Conservation (phyloP, 2,113 vertebrate genomes). For the Condylura cristata region DNA sequence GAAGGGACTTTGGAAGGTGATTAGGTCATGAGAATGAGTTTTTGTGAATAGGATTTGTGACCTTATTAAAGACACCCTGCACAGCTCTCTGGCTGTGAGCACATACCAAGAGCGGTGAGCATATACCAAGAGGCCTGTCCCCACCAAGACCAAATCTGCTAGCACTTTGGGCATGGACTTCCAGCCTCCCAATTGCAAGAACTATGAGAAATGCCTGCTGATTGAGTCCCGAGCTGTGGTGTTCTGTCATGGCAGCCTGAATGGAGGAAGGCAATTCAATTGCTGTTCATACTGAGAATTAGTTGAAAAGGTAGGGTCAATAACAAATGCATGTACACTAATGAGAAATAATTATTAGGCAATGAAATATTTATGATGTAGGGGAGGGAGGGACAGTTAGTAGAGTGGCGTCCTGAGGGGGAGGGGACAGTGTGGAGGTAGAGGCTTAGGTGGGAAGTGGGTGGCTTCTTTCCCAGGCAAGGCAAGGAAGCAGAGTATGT, state of each 20-base stretch:
- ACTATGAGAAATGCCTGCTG: not conserved
- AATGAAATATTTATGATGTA: not conserved
- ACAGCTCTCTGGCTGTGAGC: not conserved
- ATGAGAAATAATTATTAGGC: not conserved
- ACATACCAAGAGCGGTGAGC: not conserved
- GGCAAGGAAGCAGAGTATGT: not conserved
- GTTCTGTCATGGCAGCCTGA: not conserved
- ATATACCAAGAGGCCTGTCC: too few relatives aligned
- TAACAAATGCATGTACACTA: not conserved
- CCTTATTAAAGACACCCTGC: not conserved
- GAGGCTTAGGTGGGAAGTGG: not conserved
- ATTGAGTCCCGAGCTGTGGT: not conserved
- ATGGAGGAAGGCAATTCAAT: not conserved
- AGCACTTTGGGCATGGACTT: not conserved
- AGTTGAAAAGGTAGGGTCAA: not conserved
- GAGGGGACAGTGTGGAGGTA: not conserved
- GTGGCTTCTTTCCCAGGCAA: accelerated
- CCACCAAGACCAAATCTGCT: not conserved
- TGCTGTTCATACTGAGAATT: not conserved
- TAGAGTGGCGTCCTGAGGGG: not conserved
- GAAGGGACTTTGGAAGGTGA: too few relatives aligned
- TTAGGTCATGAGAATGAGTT: not conserved
- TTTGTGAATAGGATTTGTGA: not conserved
- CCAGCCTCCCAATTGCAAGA: not conserved
- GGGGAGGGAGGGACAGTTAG: not conserved